Evolutionary conservation across 2,888 invertebrate genomes (phyloP), one percentile per base, ranked within the genome.

Genomic region (Actias luna): DNA sequence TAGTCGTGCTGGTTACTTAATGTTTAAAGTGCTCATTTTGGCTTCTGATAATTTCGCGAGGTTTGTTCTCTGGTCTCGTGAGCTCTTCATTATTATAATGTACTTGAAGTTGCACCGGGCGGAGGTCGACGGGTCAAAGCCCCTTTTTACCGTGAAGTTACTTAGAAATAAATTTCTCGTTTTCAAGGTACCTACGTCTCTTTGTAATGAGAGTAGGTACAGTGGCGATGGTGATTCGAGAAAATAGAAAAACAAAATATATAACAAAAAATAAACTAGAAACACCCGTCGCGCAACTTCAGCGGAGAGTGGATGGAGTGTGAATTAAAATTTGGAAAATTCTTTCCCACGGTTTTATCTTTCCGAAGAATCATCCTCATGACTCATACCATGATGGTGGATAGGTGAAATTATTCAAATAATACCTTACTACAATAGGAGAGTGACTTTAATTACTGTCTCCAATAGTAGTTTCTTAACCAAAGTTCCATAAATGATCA

Each of bases 51-150:
- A 55, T 55, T 55, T 55, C 27, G 55, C 55, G 29, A 55, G 8
- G 66, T 63, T 63, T 65, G 62, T 68, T 65, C 61, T 67, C 62
- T 36, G 63, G 55, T 66, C 60, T 65, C 62, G 65, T 69, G 60
- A 69, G 64, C 64, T 65, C 60, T 72, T 73, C 71, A 73, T 67
- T 69, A 65, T 36, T 58, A 62, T 64, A 60, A 63, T 60, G 59
- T 57, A 60, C n/a, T 52, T 36, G n/a, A 61, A 42, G 31, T 46
- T 55, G 29, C 58, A 59, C 42, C 64, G 62, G 42, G 22, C 33
- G 61, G 27, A 60, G 72, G 72, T 72, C 69, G 65, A 5, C 18
- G 39, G 73, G 64, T 74, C 72, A 69, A 74, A 64, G 68, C 64
- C 69, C 68, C 67, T 61, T 67, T 71, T 70, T 55, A 66, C 65